These are phyloP conservation scores for Chiloscyllium punctatum DNA, from an alignment of 2,797 vertebrate genomes.

Conservation along the genomic window DNA sequence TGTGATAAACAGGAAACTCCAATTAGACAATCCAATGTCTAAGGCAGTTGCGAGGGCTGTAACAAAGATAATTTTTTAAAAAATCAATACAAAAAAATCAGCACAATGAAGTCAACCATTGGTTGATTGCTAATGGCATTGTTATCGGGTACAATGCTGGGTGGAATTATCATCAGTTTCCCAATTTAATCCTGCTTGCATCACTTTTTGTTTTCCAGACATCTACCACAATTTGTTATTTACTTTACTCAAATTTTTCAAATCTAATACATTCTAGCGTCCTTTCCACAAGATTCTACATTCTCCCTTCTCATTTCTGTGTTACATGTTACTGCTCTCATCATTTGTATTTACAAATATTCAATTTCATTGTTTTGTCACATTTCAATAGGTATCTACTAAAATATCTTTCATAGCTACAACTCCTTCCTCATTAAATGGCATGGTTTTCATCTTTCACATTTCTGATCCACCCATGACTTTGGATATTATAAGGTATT, in stretches of 20 bases:
- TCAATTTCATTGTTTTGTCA: neutral
- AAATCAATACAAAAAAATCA: neutral
- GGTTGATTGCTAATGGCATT: neutral
- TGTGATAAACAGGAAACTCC: constrained; percentile 94
- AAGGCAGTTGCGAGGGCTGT: constrained; percentile 83
- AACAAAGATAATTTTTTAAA: constrained; percentile 20
- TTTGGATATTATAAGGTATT: neutral
- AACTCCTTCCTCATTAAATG: neutral
- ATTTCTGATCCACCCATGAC: neutral
- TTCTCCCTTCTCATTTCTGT: neutral
- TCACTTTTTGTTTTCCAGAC: too few species aligned
- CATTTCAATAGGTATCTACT: neutral
- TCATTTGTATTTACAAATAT: neutral
- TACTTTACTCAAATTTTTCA: neutral
- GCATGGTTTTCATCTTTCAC: neutral
- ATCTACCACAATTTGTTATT: neutral
- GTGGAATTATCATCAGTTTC: neutral
- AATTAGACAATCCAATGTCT: constrained; percentile 93
- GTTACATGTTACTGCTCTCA: neutral
- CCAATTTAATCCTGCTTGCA: neutral
- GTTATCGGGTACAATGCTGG: neutral
- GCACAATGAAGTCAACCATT: neutral
- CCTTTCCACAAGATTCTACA: neutral
- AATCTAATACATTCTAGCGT: neutral
- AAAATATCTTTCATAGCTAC: neutral